Base-by-base conservation (phyloP, 2,113 vertebrate genomes). In the Psittacus erithacus region DNA sequence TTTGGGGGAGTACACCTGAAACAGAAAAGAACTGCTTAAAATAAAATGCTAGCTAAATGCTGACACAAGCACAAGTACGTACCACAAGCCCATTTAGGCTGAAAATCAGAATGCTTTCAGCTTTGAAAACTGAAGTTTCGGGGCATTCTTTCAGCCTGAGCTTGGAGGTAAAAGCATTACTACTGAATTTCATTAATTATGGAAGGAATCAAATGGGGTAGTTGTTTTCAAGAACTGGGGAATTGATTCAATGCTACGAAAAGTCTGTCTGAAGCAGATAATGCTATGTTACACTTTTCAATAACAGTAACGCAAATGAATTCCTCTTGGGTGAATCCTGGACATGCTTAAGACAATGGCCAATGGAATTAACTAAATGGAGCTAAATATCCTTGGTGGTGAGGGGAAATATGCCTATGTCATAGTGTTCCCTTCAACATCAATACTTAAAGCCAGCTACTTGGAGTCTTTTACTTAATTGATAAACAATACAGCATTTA, bases 221-320 rank as follows among this genome's bases (percentile, higher is more conserved):
- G 93, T 91, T 96, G 92, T 97, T 95, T 95, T 97, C 91, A 95
- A 95, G 91, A 87, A 62, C 95, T 84, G 65, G 96, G 96, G 96
- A 97, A 97, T 95, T 96, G 94, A 93, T 93, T 96, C 96, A 95
- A 89, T 95, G 89, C 89, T 95, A 89, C 89, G 69, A 95, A 96
- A 97, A 96, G 93, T 97, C 95, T 95, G 96, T 97, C 95, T 95
- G 94, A 97, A 91, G 89, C 91, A 96, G 96, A 97, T 97, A 97
- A 97, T 97, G 95, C 86, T 41, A 65, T 86, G 95, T 93, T 96
- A 96, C 92, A 96, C 92, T 97, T 96, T 96, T 97, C 95, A 96
- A 94, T 95, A 93, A 88, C 85, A 93, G 88, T 15, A 96, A 86
- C 2, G 1, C 88, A 64, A 94, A 88, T 95, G 88, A 78, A 86